phyloP scores from a whole-genome alignment of 2,797 vertebrate genomes.

The Gymnopithys bicolor region DNA sequence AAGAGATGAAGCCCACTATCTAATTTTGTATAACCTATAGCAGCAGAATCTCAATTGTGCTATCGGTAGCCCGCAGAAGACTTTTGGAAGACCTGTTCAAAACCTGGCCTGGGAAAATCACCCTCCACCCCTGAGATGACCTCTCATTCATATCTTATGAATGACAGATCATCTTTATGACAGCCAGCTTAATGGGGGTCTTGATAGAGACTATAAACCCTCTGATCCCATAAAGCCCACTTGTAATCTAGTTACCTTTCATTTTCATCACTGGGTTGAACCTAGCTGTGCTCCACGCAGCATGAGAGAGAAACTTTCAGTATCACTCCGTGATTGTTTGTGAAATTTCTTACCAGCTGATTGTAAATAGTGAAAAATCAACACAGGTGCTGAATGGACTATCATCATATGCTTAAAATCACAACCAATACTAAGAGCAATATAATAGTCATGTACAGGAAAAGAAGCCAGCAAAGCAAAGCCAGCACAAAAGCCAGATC shows the following conservation, averaged over 20 bases:
- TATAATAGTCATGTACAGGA: background rate
- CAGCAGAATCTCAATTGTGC: accelerated
- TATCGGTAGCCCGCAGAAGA: background rate
- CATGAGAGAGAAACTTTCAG: background rate
- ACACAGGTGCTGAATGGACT: background rate
- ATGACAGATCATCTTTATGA: background rate
- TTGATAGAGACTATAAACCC: background rate
- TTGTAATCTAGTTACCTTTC: too few species aligned
- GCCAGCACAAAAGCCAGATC: background rate
- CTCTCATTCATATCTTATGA: background rate
- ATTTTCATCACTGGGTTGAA: background rate
- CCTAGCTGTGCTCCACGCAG: accelerated
- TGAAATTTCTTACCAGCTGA: background rate
- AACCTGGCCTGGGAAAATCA: background rate
- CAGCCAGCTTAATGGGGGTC: too few species aligned
- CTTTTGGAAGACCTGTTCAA: background rate
- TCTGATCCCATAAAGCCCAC: background rate
- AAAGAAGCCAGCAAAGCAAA: background rate
- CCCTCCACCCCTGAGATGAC: background rate
- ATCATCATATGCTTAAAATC: background rate
- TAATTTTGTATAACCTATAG: accelerated
- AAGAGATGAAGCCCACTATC: background rate
- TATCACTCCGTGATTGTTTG: background rate
- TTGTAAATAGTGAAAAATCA: background rate
- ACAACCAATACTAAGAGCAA: background rate